phyloP scores from a whole-genome alignment of 2,888 invertebrate species.

The Aelia acuminata region DNA sequence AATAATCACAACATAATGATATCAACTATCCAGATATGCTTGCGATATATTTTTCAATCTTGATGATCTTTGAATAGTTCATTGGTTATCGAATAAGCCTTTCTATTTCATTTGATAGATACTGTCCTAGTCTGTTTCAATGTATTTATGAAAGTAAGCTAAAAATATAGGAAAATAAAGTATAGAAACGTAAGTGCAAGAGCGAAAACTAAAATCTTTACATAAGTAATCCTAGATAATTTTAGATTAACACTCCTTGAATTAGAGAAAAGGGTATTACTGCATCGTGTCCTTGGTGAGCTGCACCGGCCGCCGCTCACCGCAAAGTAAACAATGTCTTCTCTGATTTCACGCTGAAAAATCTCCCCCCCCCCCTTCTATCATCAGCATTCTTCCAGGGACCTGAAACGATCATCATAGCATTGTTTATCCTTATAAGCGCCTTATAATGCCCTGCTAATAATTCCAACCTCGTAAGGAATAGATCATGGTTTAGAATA shows the following conservation, averaged over 20 bases:
- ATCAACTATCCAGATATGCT: too few species aligned
- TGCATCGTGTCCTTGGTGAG: conserved; percentile 40
- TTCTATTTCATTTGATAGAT: too few species aligned
- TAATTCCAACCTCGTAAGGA: not conserved
- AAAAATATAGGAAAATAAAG: too few species aligned
- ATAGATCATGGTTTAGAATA: not conserved
- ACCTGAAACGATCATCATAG: not conserved
- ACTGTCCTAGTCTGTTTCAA: too few species aligned
- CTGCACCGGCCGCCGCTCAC: conserved; percentile 46
- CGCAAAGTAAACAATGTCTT: conserved; percentile 46
- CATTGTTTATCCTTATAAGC: not conserved
- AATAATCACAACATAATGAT: too few species aligned
- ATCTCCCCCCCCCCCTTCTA: not conserved
- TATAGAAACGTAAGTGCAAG: too few species aligned
- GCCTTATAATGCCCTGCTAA: not conserved
- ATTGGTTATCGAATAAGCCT: too few species aligned
- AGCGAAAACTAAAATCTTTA: too few species aligned
- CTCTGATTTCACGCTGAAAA: conserved; percentile 15
- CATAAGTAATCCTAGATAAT: not conserved
- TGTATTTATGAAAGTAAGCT: too few species aligned
- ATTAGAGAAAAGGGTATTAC: conserved; percentile 36
- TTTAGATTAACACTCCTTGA: conserved; percentile 1
- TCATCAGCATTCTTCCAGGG: not conserved
- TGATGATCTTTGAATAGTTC: too few species aligned
- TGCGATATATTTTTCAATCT: too few species aligned